Evolutionary conservation across 2,797 vertebrate species (phyloP), one percentile per base, ranked within the genome.

Genomic region (Fratercula arctica): DNA sequence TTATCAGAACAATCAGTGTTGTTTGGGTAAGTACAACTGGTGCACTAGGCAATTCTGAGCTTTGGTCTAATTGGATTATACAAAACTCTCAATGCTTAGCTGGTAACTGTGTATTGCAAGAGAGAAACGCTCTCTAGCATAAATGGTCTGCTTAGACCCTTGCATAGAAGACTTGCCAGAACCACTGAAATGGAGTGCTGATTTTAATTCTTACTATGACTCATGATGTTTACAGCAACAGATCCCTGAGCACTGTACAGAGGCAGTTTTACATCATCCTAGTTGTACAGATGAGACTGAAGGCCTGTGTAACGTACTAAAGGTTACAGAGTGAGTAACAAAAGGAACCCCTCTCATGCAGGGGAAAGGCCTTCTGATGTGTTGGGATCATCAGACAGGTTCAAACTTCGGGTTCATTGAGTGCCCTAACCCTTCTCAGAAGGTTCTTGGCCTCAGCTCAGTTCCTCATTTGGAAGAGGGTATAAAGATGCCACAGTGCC

Each of bases 11-110:
- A 61, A 5, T 53, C 72, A 10, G 0, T 89, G 59, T 60, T 79
- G 39, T 41, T 93, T 64, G 75, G 96, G 96, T 95, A 96, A 97
- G 93, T 96, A 96, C 33, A 83, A 16, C 35, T 78, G 61, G 60
- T 83, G 21, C 3, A 2, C 46, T 67, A 77, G 75, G 37, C 10
- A 7, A 2, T 80, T 67, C 24, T 93, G 80, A 89, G 45, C 54
- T 89, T 60, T 67, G 51, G 16, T 74, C 28, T 2, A 1, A 0
- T 75, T 61, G 69, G 64, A 12, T 33, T 43, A 18, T 56, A 23
- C 20, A 51, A 81, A 28, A 13, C 24, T 33, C 11, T 23, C n/a
- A 41, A 4, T 33, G 9, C 35, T 89, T 61, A 60, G 10, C 53
- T 69, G 66, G 50, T 69, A 59, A 68, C 35, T 63, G 8, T 0